Percentiles rank a stretch among this genome's conserved stretches.
phyloP scores from a whole-genome alignment of 2,797 vertebrate species.

The Sebastes ruberrimus region DNA sequence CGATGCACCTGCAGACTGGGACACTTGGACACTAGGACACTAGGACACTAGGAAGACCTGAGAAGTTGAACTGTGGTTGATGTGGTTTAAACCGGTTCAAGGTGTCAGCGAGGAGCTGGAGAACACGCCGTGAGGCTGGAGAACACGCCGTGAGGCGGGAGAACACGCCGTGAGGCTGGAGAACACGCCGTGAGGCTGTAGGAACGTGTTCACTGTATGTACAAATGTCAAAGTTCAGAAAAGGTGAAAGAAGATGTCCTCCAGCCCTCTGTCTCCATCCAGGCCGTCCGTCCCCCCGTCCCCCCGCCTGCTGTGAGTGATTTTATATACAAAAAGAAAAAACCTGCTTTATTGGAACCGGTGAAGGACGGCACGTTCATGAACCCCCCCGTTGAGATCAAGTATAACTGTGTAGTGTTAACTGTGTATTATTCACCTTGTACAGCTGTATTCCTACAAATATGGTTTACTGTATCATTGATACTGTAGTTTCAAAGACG shows the following conservation, averaged over 20 bases:
- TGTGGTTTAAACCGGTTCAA: conserved; percentile 14
- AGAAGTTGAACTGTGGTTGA: conserved; percentile 21
- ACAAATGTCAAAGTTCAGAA: conserved; percentile 52
- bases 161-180: no score
- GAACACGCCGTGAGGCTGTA: conserved; percentile 47
- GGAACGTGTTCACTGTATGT: conserved; percentile 59
- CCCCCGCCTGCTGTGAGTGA: conserved; percentile 90
- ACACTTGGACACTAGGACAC: no score
- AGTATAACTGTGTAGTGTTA: conserved; percentile 99
- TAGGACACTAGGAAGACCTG: background rate
- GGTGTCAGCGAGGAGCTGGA: conserved; percentile 35
- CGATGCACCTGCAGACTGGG: conserved; percentile 24
- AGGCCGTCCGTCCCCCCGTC: conserved; percentile 73
- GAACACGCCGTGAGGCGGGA: no score
- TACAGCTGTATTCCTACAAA: conserved; percentile 99
- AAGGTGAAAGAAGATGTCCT: conserved; percentile 83
- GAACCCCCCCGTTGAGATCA: conserved; percentile 91
- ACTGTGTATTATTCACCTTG: conserved; percentile 98
- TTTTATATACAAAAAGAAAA: conserved; percentile 78
- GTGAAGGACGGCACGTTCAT: conserved; percentile 92
- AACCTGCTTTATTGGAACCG: conserved; percentile 76
- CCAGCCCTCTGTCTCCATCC: conserved; percentile 87
- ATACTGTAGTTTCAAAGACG: conserved; percentile 99
- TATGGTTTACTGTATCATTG: conserved; percentile 99
- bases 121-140: conserved; percentile 1